Evolutionary conservation across 2,113 vertebrate genomes (phyloP), one percentile per base, ranked within the genome.

Genomic region (Xiphophorus hellerii): DNA sequence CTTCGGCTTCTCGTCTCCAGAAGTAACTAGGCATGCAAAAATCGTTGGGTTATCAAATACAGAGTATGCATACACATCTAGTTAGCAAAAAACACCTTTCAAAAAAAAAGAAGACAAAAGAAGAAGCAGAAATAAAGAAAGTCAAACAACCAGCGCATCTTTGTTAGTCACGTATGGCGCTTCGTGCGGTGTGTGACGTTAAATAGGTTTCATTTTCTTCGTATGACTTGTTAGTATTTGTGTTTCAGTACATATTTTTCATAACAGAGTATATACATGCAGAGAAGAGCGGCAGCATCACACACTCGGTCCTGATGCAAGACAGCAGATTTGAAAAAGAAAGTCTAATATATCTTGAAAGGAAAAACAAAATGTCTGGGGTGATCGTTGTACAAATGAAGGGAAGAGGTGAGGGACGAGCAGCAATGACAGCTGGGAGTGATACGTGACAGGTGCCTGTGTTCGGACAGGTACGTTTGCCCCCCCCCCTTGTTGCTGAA

Each of bases 1-100:
- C 80, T 75, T 89, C 85, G 83, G 87, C 82, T 90, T 81, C 77
- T 88, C 73, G 76, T 87, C 84, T 90, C 90, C 81, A 71, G 85
- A 87, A 83, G 60, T 88, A 89, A 90, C 63, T 88, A 84, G 87
- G 91, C 94, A 94, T 95, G 94, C 93, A 94, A 92, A 92, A 91
- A 88, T 80, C 84, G 81, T 83, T n/a, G 80, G 90, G 89, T 90
- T 94, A 92, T 93, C 87, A 94, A 93, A 93, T 93, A 93, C 92
- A 86, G 76, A 82, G 84, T 91, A 91, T 92, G 86, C 94, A 93
- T 90, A 92, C 89, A 93, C 93, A 93, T 90, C 90, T 85, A 92
- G 70, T 84, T 20, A 85, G 88, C 86, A 82, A 82, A 90, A 92
- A 93, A 87, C 86, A 89, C 84, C 81, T 89, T 81, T 91, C 78